Evolutionary conservation across 2,797 vertebrate species (phyloP).

Genomic region (Glossophaga mutica): DNA sequence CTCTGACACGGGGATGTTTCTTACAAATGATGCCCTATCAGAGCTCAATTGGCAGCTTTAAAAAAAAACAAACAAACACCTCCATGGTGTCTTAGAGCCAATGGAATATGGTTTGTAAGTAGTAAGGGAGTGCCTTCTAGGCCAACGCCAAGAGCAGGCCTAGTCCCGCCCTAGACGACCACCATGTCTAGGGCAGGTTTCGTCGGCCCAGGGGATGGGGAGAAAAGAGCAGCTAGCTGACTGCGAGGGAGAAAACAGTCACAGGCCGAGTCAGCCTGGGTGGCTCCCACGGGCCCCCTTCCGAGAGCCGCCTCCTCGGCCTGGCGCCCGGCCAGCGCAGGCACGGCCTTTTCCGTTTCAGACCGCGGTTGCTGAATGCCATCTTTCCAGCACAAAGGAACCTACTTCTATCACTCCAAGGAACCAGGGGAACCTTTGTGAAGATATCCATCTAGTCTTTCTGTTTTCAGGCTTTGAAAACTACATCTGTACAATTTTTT

Average conservation of each 20-base stretch:
- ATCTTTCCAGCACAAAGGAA: not conserved
- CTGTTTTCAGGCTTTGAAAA: not conserved
- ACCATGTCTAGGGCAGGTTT: not conserved
- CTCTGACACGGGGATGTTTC: not conserved
- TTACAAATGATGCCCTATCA: not conserved
- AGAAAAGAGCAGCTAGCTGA: rapidly evolving
- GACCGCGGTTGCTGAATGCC: not conserved
- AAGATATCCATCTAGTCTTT: not conserved
- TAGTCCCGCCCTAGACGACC: not conserved
- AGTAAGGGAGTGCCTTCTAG: not conserved
- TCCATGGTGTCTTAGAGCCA: not conserved
- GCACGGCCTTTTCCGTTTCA: too few species aligned
- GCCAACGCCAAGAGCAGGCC: not conserved
- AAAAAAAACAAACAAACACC: too few species aligned
- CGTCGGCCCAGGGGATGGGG: not conserved
- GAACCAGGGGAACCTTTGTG: not conserved
- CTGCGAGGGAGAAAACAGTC: not conserved
- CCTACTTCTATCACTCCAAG: not conserved
- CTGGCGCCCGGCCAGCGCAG: rapidly evolving
- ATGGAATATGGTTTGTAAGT: not conserved
- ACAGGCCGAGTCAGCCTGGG: rapidly evolving
- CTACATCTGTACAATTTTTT: not conserved
- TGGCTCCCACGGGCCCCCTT: not conserved
- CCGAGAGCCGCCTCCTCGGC: not conserved
- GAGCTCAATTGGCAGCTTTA: not conserved